Evolutionary conservation across 2,888 invertebrate species (phyloP), one percentile per base, ranked within the genome.

Genomic region (Acanthosepion lycidas): DNA sequence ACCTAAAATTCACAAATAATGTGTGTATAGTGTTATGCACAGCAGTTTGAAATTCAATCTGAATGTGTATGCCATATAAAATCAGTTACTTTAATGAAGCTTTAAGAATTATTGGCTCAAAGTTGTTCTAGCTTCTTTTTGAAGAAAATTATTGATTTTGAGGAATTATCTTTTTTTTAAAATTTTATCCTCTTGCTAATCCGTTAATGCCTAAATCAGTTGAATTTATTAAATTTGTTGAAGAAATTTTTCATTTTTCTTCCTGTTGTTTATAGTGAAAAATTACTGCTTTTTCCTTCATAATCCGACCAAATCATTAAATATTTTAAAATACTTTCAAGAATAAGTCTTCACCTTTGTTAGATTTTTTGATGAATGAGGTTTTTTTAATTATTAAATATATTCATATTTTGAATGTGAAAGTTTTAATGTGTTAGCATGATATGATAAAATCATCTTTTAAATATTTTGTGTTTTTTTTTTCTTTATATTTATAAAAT

Each of bases 191-290:
- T n/a, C n/a, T 78, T 78, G n/a, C 78, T 78, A 78, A 78, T 78
- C 78, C 78, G 78, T 78, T 78, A 78, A 78, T 78, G 78, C 78
- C 9, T 78, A 78, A 78, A 78, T 78, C 78, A 78, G 78, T 78
- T 78, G 78, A 78, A 78, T 78, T 78, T 78, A n/a, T 78, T 78
- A n/a, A 78, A 78, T 78, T 78, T 78, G 26, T 78, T 78, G 78
- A 12, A n/a, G n/a, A n/a, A 78, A 78, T 2, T n/a, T 78, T 78
- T 18, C 78, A 78, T n/a, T 78, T n/a, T n/a, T n/a, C 12, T 78
- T 78, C 12, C 0, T 33, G 78, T 78, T 78, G 5, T 78, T 78
- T n/a, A 33, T 78, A n/a, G n/a, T 78, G n/a, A 78, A 78, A 78
- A 78, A 78, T 33, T n/a, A 78, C 23, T 59, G 20, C 23, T 5